Base-by-base conservation (phyloP, 1,140 invertebrate species). In the Cherax quadricarinatus region DNA sequence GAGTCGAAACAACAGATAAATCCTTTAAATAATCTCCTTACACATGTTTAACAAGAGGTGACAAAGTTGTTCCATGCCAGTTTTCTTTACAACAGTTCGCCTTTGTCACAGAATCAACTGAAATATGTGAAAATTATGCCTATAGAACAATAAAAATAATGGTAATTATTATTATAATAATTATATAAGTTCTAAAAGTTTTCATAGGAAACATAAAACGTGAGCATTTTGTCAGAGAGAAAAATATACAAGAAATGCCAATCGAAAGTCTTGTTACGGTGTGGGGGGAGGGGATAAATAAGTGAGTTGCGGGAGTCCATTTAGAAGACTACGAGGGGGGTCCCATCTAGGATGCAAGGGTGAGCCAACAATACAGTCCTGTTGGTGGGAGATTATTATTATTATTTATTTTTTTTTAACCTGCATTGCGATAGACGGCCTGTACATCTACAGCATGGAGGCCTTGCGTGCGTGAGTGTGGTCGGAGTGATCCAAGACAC, bases 201-300 rank as follows among this genome's bases (percentile, higher is more conserved):
- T 90, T 90, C 88, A 84, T 90, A 85, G 49, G 66, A 84, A 90
- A 90, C 88, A 66, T 73, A 73, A 75, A 84, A 90, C 51, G 73
- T 90, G 81, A 84, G 48, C 81, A 84, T 21, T 90, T 84, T 90
- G 66, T 90, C 82, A 66, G 62, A 60, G 53, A 85, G 84, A 70
- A 53, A 57, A 83, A 75, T 83, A 24, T 75, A 90, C 88, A 85
- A 84, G 84, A 84, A 90, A 75, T 78, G 78, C 73, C 82, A 83
- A 75, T 24, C 48, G 30, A 78, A 66, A 84, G 41, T 84, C 82
- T 21, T 84, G 6, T 49, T n/a, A 41, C 16, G 41, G 80, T 84
- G 82, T 62, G 66, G 21, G 82, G 70, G 30, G 73, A 66, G 73
- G 75, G 30, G 84, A 24, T 48, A 66, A 75, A 75, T 3, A 80